Conservation (phyloP, 1,140 invertebrate species). For the Brachionus koreanus region DNA sequence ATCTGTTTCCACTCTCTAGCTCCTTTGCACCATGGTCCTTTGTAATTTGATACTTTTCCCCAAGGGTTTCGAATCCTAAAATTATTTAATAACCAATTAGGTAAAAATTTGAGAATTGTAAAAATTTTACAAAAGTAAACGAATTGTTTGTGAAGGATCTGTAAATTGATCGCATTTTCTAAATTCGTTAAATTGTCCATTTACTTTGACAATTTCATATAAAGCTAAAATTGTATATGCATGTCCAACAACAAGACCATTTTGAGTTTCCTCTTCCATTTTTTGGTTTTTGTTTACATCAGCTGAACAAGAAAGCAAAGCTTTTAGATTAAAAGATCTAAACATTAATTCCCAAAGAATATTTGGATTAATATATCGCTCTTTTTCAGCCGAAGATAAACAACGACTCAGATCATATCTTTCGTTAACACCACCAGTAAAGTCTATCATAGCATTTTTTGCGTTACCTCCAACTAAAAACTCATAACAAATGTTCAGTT, state of each 20-base stretch:
- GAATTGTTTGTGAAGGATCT: neutral
- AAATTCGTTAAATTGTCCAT: neutral
- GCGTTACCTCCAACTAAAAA: constrained; percentile 52
- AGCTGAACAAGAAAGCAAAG: constrained; percentile 1
- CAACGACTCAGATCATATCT: constrained; percentile 53
- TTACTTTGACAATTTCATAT: constrained; percentile 67
- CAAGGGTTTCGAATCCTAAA: constrained; percentile 61
- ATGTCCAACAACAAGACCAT: constrained; percentile 61
- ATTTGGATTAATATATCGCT: constrained; percentile 3
- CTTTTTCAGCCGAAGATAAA: neutral
- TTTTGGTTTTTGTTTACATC: constrained; percentile 8
- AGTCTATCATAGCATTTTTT: constrained; percentile 52
- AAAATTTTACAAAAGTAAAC: constrained; percentile 46
- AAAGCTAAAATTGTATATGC: constrained; percentile 62
- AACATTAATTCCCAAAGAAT: constrained; percentile 31
- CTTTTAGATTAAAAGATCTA: constrained; percentile 2
- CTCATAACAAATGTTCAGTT: constrained; percentile 55
- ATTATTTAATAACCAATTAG: constrained; percentile 50
- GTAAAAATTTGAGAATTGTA: constrained; percentile 45
- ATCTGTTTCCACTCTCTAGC: constrained; percentile 66
- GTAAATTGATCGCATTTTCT: neutral
- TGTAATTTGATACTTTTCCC: constrained; percentile 63
- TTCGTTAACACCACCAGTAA: constrained; percentile 55
- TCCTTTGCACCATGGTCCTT: constrained; percentile 62
- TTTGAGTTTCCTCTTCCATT: constrained; percentile 47